These are phyloP conservation scores for Stictocephala bisonia DNA, from an alignment of 2,888 invertebrate genomes.

Conservation along the genomic window DNA sequence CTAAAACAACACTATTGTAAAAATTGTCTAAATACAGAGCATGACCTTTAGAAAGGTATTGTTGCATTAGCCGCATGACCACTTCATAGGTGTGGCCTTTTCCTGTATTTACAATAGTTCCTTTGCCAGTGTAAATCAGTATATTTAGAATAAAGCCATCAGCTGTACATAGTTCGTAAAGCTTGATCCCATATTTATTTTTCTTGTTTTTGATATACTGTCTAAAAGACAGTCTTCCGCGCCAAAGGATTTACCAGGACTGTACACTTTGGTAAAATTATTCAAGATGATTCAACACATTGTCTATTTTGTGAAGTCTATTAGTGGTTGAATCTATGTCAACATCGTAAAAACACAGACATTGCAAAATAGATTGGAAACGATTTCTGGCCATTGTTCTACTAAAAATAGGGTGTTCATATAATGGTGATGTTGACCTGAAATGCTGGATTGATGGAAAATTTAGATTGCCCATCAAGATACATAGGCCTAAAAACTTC, in stretches of 20 bases:
- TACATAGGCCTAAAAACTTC: constrained; percentile 3
- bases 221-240: constrained; percentile 2
- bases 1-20: constrained; percentile 22
- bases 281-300: constrained; percentile 10
- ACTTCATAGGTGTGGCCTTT: background rate
- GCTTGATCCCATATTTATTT: background rate
- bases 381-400: constrained; percentile 20
- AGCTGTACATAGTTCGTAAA: background rate
- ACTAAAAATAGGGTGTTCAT: background rate
- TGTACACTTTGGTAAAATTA: constrained; percentile 7
- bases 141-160: background rate
- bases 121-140: background rate
- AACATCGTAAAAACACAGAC: constrained; percentile 33
- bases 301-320: background rate
- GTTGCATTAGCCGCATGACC: background rate
- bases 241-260: constrained; percentile 4
- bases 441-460: background rate
- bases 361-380: constrained; percentile 13
- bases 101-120: background rate
- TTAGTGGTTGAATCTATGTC: background rate
- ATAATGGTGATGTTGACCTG: background rate
- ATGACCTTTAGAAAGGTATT: background rate
- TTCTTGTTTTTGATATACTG: background rate
- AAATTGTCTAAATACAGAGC: constrained; percentile 5
- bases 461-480: constrained; percentile 13